Evolutionary conservation across 2,113 vertebrate genomes (phyloP), one percentile per base, ranked within the genome.

Genomic region (Ptychochromis oligacanthus): DNA sequence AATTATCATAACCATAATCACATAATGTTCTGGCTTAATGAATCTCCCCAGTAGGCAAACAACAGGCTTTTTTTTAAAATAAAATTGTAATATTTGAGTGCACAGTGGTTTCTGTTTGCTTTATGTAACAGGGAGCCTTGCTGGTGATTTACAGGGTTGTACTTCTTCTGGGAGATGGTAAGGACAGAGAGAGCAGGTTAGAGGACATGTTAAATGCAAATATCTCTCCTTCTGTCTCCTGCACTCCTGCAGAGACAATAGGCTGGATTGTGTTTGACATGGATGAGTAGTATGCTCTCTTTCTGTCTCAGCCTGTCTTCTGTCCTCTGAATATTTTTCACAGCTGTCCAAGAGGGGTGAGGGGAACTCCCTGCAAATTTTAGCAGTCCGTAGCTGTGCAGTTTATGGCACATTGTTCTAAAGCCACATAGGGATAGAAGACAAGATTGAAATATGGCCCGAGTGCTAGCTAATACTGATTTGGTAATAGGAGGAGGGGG

Each of bases 191-290:
- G 81, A 80, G 31, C 79, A 80, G 85, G 85, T 87, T 83, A 84
- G 79, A 87, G 82, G 81, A 89, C 82, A 77, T 76, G 83, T 87
- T 70, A 67, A 90, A 91, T 91, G 86, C 87, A 92, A 93, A 94
- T 90, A 57, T 75, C 20, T 83, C 79, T 79, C 9, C 67, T 72
- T 7, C 36, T 6, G 56, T 82, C 87, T 84, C 57, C 43, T 26
- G 54, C 20, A 20, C 88, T 84, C 70, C 15, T 70, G 86, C 83
- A 80, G 77, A 93, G 81, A 93, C 89, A 93, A 93, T 87, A 59
- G 82, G 57, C 75, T 38, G 62, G 58, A 65, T 86, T 92, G 83
- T 92, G 83, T 89, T 93, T 94, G 92, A 93, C 90, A 91, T 87
- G 93, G 92, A 89, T 76, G 82, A 87, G 82, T 65, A 60, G 81